Base-by-base conservation (phyloP, 1,140 invertebrate species). In the Chironomus tepperi region DNA sequence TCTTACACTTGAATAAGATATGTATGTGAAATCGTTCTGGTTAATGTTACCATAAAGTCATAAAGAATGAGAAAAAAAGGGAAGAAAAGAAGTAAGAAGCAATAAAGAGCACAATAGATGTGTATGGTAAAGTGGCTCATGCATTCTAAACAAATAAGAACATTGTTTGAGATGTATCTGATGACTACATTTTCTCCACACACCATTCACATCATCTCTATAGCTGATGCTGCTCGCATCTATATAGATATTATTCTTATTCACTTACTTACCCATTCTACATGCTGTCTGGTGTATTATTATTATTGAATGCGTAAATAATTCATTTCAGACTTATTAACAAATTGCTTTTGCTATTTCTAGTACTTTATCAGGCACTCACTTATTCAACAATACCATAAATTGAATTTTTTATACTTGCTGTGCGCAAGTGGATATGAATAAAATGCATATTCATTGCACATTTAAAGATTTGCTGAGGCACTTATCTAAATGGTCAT, bases 271-370 rank as follows among this genome's bases (percentile, higher is more conserved):
- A 57, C 47, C n/a, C 47, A n/a, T 57, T 57, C 47, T n/a, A n/a
- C 3, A 57, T 57, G 47, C 10, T 57, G 12, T 57, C 65, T 70
- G 65, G 64, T 8, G n/a, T 57, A 12, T 12, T 12, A 18, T 67
- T 67, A 19, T 67, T 70, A 19, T 70, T 70, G 65, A 15, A 9
- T 70, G 65, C 65, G 65, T 70, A 8, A 70, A 70, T 70, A 70
- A 70, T 70, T 70, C 65, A 70, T 70, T 70, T 70, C 10, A 18
- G 19, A 70, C 65, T 70, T 70, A 70, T 70, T 70, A 70, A 70
- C 65, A 70, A 70, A 70, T 70, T 70, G 18, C 3, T 57, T 57
- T 57, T 57, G 47, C 47, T 57, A 57, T 57, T 57, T 57, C 18
- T 70, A 70, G 65, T 21, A 10, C 18, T 70, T 70, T 70, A 70